These are phyloP conservation scores for Ovis canadensis DNA, from an alignment of 2,113 vertebrate genomes.

Conservation along the genomic window DNA sequence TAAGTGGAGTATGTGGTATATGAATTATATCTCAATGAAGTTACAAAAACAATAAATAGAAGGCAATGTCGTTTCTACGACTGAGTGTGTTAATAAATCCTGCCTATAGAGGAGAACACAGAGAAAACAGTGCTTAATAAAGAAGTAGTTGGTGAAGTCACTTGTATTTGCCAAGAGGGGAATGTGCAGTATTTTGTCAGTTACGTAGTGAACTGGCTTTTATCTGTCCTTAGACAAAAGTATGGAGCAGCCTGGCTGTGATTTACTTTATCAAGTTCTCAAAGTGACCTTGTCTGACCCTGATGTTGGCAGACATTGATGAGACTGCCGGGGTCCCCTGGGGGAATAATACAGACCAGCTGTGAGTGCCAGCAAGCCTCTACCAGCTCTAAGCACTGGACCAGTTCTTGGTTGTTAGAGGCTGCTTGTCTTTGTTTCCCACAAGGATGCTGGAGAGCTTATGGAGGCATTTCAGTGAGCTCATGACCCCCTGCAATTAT, in stretches of 20 bases:
- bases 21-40: background rate
- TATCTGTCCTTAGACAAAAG: background rate
- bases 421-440: background rate
- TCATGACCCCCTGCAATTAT: background rate
- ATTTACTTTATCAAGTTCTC: background rate
- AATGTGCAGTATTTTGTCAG: background rate
- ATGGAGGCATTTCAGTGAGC: background rate
- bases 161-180: background rate
- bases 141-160: background rate
- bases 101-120: background rate
- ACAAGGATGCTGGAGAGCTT: no score
- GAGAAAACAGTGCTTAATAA: background rate
- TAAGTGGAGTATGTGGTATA: background rate
- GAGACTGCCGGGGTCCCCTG: background rate
- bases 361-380: background rate
- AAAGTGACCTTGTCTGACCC: background rate
- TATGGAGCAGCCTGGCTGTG: background rate
- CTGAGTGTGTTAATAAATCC: background rate
- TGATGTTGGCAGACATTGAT: background rate
- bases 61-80: background rate
- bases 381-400: fast-evolving
- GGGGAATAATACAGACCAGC: background rate
- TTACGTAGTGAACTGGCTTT: background rate
- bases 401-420: background rate
- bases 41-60: background rate